Evolutionary conservation across 2,888 invertebrate species (phyloP).

Genomic region (Cactoblastis cactorum): DNA sequence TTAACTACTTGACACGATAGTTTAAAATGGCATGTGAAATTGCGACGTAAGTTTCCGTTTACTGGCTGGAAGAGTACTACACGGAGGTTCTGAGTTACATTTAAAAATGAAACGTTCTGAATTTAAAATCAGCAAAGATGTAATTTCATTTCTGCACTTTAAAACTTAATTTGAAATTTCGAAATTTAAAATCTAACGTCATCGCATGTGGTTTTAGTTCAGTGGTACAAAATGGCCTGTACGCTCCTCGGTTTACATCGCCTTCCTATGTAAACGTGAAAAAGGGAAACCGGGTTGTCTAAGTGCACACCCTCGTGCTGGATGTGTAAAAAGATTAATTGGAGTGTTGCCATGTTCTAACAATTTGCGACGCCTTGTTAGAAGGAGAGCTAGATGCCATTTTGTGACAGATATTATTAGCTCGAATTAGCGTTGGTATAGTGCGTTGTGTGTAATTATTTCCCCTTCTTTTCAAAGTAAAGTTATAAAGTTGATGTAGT

Average conservation of each 20-base stretch:
- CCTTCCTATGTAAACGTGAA: conserved; percentile 18
- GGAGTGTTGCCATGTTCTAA: conserved; percentile 75
- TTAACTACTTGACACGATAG: conserved; percentile 53
- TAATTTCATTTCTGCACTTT: too few species aligned
- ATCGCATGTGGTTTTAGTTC: neutral
- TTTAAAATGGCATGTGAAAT: conserved; percentile 74
- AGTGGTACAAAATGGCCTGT: conserved; percentile 13
- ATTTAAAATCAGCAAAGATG: too few species aligned
- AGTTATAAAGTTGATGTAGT: too few species aligned
- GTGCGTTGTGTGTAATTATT: too few species aligned
- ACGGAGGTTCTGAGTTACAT: conserved; percentile 50
- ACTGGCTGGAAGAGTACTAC: conserved; percentile 63
- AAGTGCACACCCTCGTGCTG: conserved; percentile 68
- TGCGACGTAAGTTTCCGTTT: conserved; percentile 71
- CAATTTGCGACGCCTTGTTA: conserved; percentile 65
- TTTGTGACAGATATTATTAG: neutral
- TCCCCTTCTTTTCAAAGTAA: too few species aligned
- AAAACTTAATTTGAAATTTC: neutral
- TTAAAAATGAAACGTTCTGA: neutral
- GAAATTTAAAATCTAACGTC: neutral
- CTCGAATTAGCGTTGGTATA: too few species aligned
- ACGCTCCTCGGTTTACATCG: conserved; percentile 12
- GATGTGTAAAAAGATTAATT: conserved; percentile 80
- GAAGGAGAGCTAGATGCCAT: neutral
- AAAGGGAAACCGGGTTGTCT: conserved; percentile 33